A percentile compares a stretch with the other conserved stretches of the same genome.
phyloP scores from a whole-genome alignment of 2,888 invertebrate species.

The Caenorhabditis sp. region DNA sequence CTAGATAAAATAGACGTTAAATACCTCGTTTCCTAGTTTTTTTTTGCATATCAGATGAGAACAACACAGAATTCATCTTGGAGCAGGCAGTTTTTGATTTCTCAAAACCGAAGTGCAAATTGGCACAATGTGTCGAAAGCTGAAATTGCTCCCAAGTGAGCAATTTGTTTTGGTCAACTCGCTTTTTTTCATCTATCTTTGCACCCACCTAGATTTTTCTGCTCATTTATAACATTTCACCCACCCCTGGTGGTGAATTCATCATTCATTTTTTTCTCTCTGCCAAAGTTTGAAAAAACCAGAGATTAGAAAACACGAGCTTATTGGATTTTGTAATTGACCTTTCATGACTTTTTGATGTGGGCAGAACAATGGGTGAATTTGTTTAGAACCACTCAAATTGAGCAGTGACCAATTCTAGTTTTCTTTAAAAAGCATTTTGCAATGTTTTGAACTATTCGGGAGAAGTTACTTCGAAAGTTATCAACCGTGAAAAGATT shows the following conservation, averaged over 20 bases:
- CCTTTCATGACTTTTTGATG: no score
- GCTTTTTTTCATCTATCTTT: background rate
- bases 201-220: constrained; percentile 3
- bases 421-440: no score
- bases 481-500: no score
- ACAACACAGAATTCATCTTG: background rate
- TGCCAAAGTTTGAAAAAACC: background rate
- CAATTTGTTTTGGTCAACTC: constrained; percentile 1
- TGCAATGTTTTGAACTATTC: no score
- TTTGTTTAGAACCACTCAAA: no score
- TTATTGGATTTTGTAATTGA: no score
- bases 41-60: background rate
- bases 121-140: constrained; percentile 2
- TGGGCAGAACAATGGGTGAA: no score
- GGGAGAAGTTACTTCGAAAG: no score
- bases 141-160: constrained; percentile 9
- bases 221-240: background rate
- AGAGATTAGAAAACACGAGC: background rate
- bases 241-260: background rate
- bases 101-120: background rate
- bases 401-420: no score
- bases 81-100: background rate
- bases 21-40: background rate
- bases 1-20: background rate
- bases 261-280: background rate